Evolutionary conservation across 2,113 vertebrate genomes (phyloP), one percentile per base, ranked within the genome.

Genomic region (Orthochromis indermauri): DNA sequence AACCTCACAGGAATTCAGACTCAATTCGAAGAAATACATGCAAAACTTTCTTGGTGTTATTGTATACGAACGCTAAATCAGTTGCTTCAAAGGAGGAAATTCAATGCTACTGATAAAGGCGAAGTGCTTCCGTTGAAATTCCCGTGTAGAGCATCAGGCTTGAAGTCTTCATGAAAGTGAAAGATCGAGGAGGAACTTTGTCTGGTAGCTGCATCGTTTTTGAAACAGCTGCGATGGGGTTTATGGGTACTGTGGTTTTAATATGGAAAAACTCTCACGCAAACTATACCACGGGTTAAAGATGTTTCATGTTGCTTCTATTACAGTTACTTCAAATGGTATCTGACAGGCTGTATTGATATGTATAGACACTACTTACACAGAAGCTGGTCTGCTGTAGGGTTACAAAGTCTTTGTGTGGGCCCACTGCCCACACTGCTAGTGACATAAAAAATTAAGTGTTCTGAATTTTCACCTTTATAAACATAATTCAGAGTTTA

Each of bases 231-330:
- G 53, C 9, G 12, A 61, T 21, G 10, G 26, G 53, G 68, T 82
- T 82, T 78, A 82, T 90, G 80, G 78, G 61, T 86, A 81, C n/a
- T 88, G 82, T 88, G 80, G 85, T 87, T 33, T 91, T 16, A 19
- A 57, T 17, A 21, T 54, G 68, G 42, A 83, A 66, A 83, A 83
- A 83, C 51, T 85, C n/a, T 57, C 85, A 79, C 10, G 13, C 28
- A 66, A 59, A 82, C 51, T 73, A 8, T 61, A 42, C 26, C 17
- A 73, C 28, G 24, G n/a, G 26, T 33, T 78, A 40, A 17, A 85
- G 73, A 57, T 33, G 59, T 54, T 61, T 49, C 26, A 16, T 26
- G 37, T 71, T 71, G 63, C 35, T 68, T 24, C 63, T 40, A 14
- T 68, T 40, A 68, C 35, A 68, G 5, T 40, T 68, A 21, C 68